Conservation (phyloP, 2,113 vertebrate species). For the Pardalotus punctatus region DNA sequence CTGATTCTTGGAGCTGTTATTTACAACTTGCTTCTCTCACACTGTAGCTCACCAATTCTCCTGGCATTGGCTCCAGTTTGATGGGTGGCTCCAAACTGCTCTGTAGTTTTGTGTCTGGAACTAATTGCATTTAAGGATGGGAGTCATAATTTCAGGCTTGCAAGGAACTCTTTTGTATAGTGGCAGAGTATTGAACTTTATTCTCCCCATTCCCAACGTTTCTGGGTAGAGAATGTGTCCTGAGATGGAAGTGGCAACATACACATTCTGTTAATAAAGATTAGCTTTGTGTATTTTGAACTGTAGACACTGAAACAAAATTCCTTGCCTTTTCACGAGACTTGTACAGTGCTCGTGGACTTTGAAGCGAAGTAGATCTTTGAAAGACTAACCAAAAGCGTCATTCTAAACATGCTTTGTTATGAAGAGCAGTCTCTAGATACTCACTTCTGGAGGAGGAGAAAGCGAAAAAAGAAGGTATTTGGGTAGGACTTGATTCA, state of each 20-base stretch:
- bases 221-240: neutral
- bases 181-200: neutral
- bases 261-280: neutral
- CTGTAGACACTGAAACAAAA: neutral
- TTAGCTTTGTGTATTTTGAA: neutral
- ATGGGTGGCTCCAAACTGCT: neutral
- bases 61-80: neutral
- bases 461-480: neutral
- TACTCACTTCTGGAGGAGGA: neutral
- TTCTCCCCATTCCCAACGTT: fast-evolving
- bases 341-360: neutral
- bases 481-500: neutral
- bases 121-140: neutral
- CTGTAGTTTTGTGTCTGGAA: neutral
- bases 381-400: neutral
- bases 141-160: neutral
- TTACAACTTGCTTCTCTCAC: neutral
- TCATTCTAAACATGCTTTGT: neutral
- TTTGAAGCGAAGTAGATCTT: neutral
- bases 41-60: neutral
- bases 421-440: neutral
- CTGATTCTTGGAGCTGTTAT: neutral
- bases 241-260: neutral
- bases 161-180: neutral
- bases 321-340: neutral